A percentile compares a stretch with the other conserved stretches of the same genome.
These are phyloP conservation scores for Dastarcus helophoroides DNA, from an alignment of 2,888 invertebrate genomes.

Conservation along the genomic window DNA sequence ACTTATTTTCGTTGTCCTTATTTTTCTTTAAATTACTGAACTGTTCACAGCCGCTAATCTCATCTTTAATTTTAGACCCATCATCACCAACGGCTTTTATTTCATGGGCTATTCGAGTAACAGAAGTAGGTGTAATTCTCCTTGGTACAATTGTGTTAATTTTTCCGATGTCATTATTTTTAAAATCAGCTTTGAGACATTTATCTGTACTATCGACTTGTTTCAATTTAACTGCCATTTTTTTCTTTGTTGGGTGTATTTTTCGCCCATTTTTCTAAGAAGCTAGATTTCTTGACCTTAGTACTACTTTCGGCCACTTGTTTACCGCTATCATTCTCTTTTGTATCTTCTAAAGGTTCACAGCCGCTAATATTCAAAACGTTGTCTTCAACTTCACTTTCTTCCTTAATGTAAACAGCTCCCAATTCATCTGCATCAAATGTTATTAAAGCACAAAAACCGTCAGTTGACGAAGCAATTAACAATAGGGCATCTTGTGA, in stretches of 20 bases:
- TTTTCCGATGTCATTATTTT: background rate
- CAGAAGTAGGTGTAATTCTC: too few species aligned
- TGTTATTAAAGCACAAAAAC: conserved; percentile 76
- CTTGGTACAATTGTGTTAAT: too few species aligned
- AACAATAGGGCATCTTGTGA: conserved; percentile 66
- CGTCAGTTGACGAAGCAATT: conserved; percentile 77
- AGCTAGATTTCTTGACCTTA: conserved; percentile 19
- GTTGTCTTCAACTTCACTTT: conserved; percentile 30
- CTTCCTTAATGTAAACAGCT: conserved; percentile 38
- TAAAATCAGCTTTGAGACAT: too few species aligned
- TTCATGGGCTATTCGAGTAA: too few species aligned
- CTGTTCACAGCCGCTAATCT: too few species aligned
- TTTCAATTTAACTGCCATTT: too few species aligned
- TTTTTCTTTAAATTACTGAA: too few species aligned
- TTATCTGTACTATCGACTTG: too few species aligned
- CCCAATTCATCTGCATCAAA: conserved; percentile 68
- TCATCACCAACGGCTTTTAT: too few species aligned
- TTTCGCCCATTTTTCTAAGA: conserved; percentile 30
- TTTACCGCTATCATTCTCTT: conserved; percentile 18
- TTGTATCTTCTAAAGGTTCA: conserved; percentile 22
- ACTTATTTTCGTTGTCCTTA: too few species aligned
- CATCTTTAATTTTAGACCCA: too few species aligned
- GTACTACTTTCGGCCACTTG: conserved; percentile 4
- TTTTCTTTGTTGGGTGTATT: conserved; percentile 19
- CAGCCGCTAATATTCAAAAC: conserved; percentile 22